A percentile compares a stretch with the other conserved stretches of the same genome.
Evolutionary conservation across 2,888 invertebrate species (phyloP).

Genomic region (Pammene fasciana): DNA sequence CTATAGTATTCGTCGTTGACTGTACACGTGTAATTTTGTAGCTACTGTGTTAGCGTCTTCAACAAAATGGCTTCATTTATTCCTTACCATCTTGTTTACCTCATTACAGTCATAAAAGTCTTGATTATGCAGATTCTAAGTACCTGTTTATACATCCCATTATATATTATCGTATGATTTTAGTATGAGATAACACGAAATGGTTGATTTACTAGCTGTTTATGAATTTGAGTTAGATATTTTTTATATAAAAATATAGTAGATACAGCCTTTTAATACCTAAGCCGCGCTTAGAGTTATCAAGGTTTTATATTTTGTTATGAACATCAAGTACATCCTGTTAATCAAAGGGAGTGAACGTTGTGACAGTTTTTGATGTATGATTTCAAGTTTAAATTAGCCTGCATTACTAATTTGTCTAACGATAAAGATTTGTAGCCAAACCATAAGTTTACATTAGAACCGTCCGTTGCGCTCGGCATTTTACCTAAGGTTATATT

Average conservation of each 20-base stretch:
- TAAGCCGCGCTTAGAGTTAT: too few species aligned
- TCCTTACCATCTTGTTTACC: neutral
- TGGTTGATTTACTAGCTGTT: neutral
- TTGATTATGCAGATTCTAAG: neutral
- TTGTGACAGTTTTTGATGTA: neutral
- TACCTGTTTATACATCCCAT: neutral
- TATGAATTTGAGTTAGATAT: neutral
- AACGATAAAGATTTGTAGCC: neutral
- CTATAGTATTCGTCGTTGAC: neutral
- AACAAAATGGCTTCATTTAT: neutral
- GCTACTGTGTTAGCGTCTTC: neutral
- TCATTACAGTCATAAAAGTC: neutral
- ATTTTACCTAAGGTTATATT: neutral
- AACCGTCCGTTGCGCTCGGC: slow-evolving; percentile 9
- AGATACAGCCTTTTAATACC: neutral
- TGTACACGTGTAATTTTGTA: neutral
- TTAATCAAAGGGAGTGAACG: neutral
- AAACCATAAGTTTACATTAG: slow-evolving; percentile 19
- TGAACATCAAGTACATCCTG: neutral
- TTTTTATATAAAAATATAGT: neutral
- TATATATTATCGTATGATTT: neutral
- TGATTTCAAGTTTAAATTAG: neutral
- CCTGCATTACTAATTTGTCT: neutral
- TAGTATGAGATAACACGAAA: neutral
- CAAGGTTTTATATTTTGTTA: too few species aligned